phyloP scores from a whole-genome alignment of 2,797 vertebrate genomes.

The Cynodonichthys magdalenae region DNA sequence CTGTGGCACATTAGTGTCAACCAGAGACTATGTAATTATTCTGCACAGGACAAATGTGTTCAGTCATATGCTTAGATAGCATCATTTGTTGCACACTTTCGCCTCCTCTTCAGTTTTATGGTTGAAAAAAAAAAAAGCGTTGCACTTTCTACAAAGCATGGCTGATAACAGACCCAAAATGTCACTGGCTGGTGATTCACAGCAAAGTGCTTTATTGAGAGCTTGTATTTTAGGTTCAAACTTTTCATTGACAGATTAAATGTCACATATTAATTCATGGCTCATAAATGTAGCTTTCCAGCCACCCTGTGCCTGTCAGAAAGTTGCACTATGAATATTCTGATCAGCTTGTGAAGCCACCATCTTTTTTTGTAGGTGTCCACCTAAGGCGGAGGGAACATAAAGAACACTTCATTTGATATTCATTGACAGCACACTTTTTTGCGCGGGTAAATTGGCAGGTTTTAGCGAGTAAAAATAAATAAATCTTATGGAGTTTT shows the following conservation, averaged over 20 bases:
- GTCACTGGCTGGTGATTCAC: constrained; percentile 68
- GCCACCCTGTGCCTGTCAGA: constrained; percentile 19
- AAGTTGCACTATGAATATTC: constrained; percentile 39
- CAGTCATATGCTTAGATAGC: constrained; percentile 61
- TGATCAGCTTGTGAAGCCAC: constrained; percentile 13
- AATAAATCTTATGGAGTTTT: not conserved
- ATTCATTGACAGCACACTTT: constrained; percentile 10
- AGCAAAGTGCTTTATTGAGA: constrained; percentile 29
- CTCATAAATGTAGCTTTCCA: constrained; percentile 26
- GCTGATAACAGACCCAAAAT: constrained; percentile 63
- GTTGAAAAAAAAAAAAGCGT: constrained; percentile 32
- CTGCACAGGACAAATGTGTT: constrained; percentile 50
- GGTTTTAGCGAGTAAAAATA: not conserved
- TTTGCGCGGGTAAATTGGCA: not conserved
- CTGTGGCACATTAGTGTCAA: constrained; percentile 44
- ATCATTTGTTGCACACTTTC: constrained; percentile 41
- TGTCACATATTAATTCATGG: constrained; percentile 64
- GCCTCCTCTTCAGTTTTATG: constrained; percentile 42
- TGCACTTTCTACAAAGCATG: constrained; percentile 53
- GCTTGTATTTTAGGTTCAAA: constrained; percentile 58
- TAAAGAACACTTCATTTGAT: constrained; percentile 18
- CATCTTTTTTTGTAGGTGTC: constrained; percentile 25
- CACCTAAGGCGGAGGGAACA: constrained; percentile 11
- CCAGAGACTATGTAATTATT: constrained; percentile 46
- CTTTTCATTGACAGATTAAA: constrained; percentile 62